These are phyloP conservation scores for Creontiades dilutus DNA, from an alignment of 2,888 invertebrate genomes.

Conservation along the genomic window DNA sequence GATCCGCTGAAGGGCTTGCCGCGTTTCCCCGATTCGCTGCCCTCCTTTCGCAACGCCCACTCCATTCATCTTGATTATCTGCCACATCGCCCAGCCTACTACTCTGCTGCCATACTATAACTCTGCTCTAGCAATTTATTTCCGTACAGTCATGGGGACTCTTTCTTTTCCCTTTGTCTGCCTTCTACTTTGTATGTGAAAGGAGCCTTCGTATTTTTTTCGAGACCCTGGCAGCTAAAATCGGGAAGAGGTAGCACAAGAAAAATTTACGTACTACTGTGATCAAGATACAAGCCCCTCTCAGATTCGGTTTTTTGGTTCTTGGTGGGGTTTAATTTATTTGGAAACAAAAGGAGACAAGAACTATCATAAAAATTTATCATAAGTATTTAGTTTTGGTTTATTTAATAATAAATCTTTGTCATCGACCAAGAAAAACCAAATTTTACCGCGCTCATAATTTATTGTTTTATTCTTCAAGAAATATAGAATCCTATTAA, in stretches of 20 bases:
- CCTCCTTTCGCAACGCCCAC: not conserved
- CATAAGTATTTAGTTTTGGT: no score
- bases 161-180: conserved; percentile 23
- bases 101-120: not conserved
- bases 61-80: conserved; percentile 39
- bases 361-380: no score
- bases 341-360: no score
- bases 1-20: not conserved
- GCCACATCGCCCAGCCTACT: conserved; percentile 32
- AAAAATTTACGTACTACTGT: conserved; percentile 5
- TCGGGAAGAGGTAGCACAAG: not conserved
- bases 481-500: no score
- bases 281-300: no score
- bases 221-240: not conserved
- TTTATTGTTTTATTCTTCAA: no score
- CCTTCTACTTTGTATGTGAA: conserved; percentile 32
- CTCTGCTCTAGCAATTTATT: conserved; percentile 29
- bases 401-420: no score
- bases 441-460: no score
- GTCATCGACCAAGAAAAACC: no score
- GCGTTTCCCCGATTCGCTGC: conserved; percentile 15
- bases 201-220: not conserved
- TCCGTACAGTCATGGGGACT: conserved; percentile 21
- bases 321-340: no score
- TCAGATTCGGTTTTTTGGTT: no score